A percentile compares a stretch with the other conserved stretches of the same genome.
Conservation (phyloP, 2,797 vertebrate species). For the Alcedo atthis region DNA sequence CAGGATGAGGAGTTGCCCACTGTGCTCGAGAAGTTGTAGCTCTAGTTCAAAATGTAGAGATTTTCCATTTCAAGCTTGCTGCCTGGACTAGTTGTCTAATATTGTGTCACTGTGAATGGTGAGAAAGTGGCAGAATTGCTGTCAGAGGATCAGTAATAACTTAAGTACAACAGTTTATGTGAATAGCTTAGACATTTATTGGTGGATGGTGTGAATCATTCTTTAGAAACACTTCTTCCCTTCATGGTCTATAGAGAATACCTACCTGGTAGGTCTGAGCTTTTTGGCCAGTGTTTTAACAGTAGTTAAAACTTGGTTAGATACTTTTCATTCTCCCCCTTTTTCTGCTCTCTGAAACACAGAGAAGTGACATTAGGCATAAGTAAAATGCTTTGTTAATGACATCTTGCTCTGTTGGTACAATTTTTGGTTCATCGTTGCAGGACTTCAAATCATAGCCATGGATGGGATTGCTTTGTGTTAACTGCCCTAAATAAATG, state of each 20-base stretch:
- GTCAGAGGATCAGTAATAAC: background rate
- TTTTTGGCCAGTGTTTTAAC: background rate
- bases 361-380: background rate
- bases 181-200: background rate
- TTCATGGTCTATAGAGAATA: background rate
- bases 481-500: background rate
- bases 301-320: background rate
- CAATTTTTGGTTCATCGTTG: background rate
- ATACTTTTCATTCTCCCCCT: background rate
- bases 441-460: background rate
- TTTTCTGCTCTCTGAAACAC: background rate
- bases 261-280: background rate
- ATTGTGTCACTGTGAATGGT: background rate
- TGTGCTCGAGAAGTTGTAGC: background rate
- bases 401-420: background rate
- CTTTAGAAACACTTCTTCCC: background rate
- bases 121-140: background rate
- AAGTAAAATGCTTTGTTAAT: background rate
- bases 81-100: background rate
- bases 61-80: background rate
- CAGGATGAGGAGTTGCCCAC: background rate
- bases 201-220: background rate
- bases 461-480: background rate
- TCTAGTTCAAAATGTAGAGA: background rate
- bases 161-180: background rate